phyloP scores from a whole-genome alignment of 2,797 vertebrate species.

The Lacerta bilineata region DNA sequence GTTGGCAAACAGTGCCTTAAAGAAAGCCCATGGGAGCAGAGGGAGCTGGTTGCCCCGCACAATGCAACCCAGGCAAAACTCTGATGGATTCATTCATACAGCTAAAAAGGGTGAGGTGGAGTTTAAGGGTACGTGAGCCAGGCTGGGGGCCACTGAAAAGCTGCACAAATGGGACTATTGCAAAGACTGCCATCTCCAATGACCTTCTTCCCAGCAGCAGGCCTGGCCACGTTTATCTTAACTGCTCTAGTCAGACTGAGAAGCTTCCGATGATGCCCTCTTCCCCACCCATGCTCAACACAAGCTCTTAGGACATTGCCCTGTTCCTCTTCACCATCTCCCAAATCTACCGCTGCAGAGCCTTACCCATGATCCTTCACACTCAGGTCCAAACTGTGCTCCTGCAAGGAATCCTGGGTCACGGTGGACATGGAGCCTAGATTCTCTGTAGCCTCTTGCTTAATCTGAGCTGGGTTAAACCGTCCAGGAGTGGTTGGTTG shows the following conservation, averaged over 20 bases:
- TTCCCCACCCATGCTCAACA: background rate
- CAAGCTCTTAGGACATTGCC: background rate
- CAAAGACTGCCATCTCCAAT: too few species aligned
- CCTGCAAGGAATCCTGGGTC: constrained; percentile 88
- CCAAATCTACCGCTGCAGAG: background rate
- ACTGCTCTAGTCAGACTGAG: background rate
- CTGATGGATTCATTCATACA: background rate
- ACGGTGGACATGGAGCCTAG: constrained; percentile 65
- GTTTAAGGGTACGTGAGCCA: background rate
- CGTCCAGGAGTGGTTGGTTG: constrained; percentile 83
- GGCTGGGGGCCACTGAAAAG: background rate
- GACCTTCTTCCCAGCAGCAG: background rate
- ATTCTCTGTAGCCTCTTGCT: constrained; percentile 88
- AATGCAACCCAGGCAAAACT: background rate
- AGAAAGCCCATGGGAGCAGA: background rate
- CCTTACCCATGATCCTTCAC: constrained; percentile 92
- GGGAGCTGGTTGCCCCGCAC: background rate
- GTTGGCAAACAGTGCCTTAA: background rate
- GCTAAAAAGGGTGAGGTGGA: background rate
- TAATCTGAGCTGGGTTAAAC: constrained; percentile 89
- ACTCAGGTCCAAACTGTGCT: constrained; percentile 95
- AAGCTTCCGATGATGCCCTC: too few species aligned
- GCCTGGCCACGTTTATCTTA: too few species aligned
- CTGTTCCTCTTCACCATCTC: too few species aligned
- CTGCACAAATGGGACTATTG: too few species aligned